Evolutionary conservation across 1,140 invertebrate species (phyloP), one percentile per base, ranked within the genome.

Genomic region (Dolichoris vasculosae): DNA sequence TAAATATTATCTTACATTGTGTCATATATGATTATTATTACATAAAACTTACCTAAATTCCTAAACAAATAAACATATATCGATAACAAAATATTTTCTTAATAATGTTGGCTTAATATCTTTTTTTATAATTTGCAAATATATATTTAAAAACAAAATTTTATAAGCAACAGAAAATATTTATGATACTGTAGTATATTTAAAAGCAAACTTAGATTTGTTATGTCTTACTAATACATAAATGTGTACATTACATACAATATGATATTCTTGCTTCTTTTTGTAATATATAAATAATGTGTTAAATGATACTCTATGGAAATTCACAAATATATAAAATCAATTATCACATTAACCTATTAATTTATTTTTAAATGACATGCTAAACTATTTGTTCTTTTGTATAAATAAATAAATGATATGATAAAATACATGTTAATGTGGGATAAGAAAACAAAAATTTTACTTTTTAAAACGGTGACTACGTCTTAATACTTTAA

Each of bases 221-320:
- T 67, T 83, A 35, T 77, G 73, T 76, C 82, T 63, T 46, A 46
- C 13, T 43, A 83, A n/a, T 38, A 20, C 15, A 48, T 77, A 77
- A 83, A 59, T 83, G 67, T 59, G 63, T 69, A 71, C n/a, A 35
- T 55, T 79, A 30, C 35, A 17, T n/a, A 83, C 15, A 84, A 83
- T 51, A 40, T 23, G 43, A 78, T 84, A 78, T 64, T 64, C 73
- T 48, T 46, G 48, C 71, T 75, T n/a, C 35, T 51, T n/a, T 76
- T 6, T 55, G 32, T 11, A 48, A 32, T 64, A 59, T 76, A n/a
- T 83, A 75, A 76, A 76, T 64, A 76, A 76, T 46, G 26, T 7
- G 64, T 55, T n/a, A 73, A 73, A 51, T 43, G 23, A 8, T 40
- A 26, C 38, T n/a, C 17, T 73, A 75, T 9, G 23, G 1, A 51